Evolutionary conservation across 2,113 vertebrate genomes (phyloP), one percentile per base, ranked within the genome.

Genomic region (human (Homo sapiens)): DNA sequence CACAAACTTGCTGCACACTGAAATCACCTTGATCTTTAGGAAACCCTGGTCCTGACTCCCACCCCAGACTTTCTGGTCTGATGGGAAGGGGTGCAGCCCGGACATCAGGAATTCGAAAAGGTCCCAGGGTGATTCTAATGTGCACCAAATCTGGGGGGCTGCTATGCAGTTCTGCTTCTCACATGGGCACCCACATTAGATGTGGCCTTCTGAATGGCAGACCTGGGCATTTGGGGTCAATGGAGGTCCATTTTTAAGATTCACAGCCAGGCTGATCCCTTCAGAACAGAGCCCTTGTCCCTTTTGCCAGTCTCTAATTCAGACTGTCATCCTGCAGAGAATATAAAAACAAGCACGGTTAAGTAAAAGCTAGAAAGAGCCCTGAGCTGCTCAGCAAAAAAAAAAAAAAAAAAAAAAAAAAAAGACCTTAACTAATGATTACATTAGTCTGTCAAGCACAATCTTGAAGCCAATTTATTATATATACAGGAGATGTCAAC

Each of bases 1-100:
- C 57, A 70, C 1, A 35, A 27, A 72, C 23, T 45, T 55, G 72
- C 80, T 78, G n/a, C 23, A 12, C 18, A 2, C 23, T 18, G 48
- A 82, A 70, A 38, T 64, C 16, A 0, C 35, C 11, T 0, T 35
- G 35, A 38, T 80, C 66, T 76, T 66, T 12, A 61, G 22, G 73
- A 48, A 59, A 35, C 32, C 2, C 22, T 13, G 6, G 18, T 48
- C 32, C 57, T 25, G 32, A 32, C 25, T 50, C 9, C 13, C 2
- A 8, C 68, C 75, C 48, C 18, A 76, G 17, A 66, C 32, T 27
- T 2, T 1, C 11, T 43, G 38, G 18, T 40, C 35, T 61, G 17
- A 66, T 14, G 22, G 30, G 13, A 6, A 0, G 35, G 3, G 2
- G 1, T 4, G 2, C 40, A n/a, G 22, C 38, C 61, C 13, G 4